phyloP scores from a whole-genome alignment of 2,888 invertebrate genomes.

The Atrina japonica region DNA sequence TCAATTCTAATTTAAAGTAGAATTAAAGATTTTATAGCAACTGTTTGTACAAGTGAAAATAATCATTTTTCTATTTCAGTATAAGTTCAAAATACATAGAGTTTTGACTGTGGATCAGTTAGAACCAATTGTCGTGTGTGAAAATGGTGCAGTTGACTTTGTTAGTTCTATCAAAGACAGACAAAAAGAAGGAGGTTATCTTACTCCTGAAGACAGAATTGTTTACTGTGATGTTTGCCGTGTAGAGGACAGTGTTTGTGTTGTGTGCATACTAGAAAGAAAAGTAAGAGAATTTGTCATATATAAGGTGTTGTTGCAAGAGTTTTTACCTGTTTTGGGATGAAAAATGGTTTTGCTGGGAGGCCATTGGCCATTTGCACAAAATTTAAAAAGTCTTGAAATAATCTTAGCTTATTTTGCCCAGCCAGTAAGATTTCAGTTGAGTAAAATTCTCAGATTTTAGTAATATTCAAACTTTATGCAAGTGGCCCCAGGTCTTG shows the following conservation, averaged over 20 bases:
- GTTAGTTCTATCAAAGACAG: slow-evolving; percentile 49
- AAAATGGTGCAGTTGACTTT: slow-evolving; percentile 55
- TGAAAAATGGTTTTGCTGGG: too few relatives aligned
- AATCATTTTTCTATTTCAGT: slow-evolving; percentile 41
- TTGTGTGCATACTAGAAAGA: slow-evolving; percentile 19
- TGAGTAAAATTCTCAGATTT: too few relatives aligned
- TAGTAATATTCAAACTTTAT: too few relatives aligned
- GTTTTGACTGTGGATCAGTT: slow-evolving; percentile 42
- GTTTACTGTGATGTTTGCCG: slow-evolving; percentile 13
- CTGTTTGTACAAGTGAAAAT: too few relatives aligned
- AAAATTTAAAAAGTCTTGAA: too few relatives aligned
- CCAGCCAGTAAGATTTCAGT: too few relatives aligned
- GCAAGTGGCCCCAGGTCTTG: background rate
- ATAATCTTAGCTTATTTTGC: too few relatives aligned
- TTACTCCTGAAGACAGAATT: slow-evolving; percentile 10
- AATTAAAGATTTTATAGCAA: too few relatives aligned
- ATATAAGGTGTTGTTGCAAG: too few relatives aligned
- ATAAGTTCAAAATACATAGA: slow-evolving; percentile 42
- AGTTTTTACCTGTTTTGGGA: too few relatives aligned
- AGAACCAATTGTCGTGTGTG: slow-evolving; percentile 51
- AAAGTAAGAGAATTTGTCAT: slow-evolving; percentile 31
- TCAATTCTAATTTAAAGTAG: too few relatives aligned
- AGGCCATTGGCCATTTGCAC: slow-evolving; percentile 11
- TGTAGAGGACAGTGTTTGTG: slow-evolving; percentile 12
- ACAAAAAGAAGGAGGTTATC: slow-evolving; percentile 5